Evolutionary conservation across 2,888 invertebrate species (phyloP), one percentile per base, ranked within the genome.

Genomic region (Teleiodes luculella): DNA sequence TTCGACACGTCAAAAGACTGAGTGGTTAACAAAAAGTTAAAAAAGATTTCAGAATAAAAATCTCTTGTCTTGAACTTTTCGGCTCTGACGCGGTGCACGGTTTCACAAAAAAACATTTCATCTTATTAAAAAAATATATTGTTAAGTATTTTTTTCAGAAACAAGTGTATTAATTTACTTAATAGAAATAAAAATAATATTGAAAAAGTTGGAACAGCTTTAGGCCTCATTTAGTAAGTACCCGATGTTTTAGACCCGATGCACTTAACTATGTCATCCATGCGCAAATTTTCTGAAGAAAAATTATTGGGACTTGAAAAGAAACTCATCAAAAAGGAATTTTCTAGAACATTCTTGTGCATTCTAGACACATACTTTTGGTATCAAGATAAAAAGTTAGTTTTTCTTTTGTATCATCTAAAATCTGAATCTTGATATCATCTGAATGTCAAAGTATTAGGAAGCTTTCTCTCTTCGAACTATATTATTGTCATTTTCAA

Each of bases 1-100:
- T 67, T 78, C 67, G 73, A 72, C 76, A 84, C 83, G 86, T 86
- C 85, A 86, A 86, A 88, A 87, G 87, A 89, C 88, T 86, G 87
- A 86, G 76, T 76, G 84, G 80, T 86, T 82, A 80, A 81, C 78
- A 78, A 77, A 75, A 69, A 74, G 74, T 14, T 35, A 57, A 68
- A 65, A 78, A 74, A 71, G 61, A 70, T 65, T 74, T 72, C 69
- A 63, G 65, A 68, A 72, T 65, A 68, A 67, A 63, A 63, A 65
- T 68, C 61, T 67, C 67, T 63, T 60, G 62, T 68, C 64, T 64
- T 30, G 62, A 61, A 61, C 64, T 70, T 64, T 66, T 63, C 62
- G 52, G 46, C 57, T 55, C 65, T 64, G 62, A 63, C 60, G 59
- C 64, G 67, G 62, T 64, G 59, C 64, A 57, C 53, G 47, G 49